Evolutionary conservation across 2,113 vertebrate species (phyloP).

Genomic region (Trichechus manatus): DNA sequence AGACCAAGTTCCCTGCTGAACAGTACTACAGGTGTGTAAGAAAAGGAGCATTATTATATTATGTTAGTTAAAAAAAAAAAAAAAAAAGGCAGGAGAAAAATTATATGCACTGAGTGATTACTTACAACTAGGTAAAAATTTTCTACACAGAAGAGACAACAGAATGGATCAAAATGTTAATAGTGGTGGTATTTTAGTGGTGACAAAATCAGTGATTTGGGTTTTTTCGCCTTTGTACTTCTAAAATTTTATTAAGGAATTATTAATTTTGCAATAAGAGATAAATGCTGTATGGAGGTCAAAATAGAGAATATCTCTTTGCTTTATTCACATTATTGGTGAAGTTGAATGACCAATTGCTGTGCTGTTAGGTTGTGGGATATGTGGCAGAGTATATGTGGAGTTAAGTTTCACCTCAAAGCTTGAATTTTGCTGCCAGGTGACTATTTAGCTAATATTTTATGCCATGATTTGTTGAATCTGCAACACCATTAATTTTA

Average conservation of each 20-base stretch:
- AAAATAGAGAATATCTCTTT: constrained; percentile 43
- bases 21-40: constrained; percentile 96
- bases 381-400: not conserved
- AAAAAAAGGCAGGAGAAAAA: constrained; percentile 9
- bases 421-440: constrained; percentile 24
- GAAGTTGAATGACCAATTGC: not conserved
- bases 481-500: constrained; percentile 25
- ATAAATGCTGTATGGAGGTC: not conserved
- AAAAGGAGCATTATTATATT: constrained; percentile 36
- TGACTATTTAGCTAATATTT: constrained; percentile 22
- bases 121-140: not conserved
- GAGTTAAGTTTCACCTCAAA: not conserved
- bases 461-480: not conserved
- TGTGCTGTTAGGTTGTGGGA: not conserved
- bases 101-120: not conserved
- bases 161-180: not conserved
- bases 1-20: constrained; percentile 96
- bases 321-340: not conserved
- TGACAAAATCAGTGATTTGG: not conserved
- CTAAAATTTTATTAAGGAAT: not conserved
- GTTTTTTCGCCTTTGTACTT: constrained; percentile 3
- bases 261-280: constrained; percentile 34
- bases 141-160: not conserved
- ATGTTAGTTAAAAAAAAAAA: not conserved
- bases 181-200: not conserved